Evolutionary conservation across 2,797 vertebrate genomes (phyloP), one percentile per base, ranked within the genome.

Genomic region (Aeoliscus strigatus): DNA sequence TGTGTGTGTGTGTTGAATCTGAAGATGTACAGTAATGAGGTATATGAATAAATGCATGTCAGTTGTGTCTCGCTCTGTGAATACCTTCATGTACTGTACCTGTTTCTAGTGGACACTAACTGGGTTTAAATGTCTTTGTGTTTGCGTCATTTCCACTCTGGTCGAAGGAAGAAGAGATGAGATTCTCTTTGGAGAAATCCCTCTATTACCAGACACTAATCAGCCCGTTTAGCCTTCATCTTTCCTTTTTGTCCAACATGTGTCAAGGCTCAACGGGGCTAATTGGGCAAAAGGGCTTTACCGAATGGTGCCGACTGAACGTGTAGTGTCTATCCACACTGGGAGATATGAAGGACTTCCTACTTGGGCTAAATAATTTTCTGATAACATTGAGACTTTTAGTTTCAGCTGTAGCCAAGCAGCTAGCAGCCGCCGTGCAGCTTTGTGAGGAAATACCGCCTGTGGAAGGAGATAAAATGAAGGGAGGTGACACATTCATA

Each of bases 391-490:
- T 79, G 72, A 84, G 71, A 79, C 60, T 48, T 56, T 62, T 70
- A 54, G 62, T 77, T 79, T 75, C 56, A 60, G 57, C 67, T 67
- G 44, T 55, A n/a, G 36, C 39, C 32, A 18, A 60, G 53, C 51
- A 37, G 69, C 66, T 60, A 66, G 68, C 46, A 64, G 63, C 51
- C 51, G 23, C 32, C 10, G 27, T 18, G 43, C 21, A 4, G 60
- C 75, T 86, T 72, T 84, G 75, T 79, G 70, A 65, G 55, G 45
- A 70, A 56, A 58, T 61, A 66, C 71, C 51, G 80, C 71, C 84
- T 87, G 86, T 75, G 82, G 74, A 66, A 41, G 18, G 23, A 83
- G 88, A 90, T 90, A 89, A 90, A 88, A 82, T 71, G 65, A 83
- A 69, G 56, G 55, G 66, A 81, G 83, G 82, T 85, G 81, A 84